Evolutionary conservation across 2,113 vertebrate species (phyloP).

Genomic region (Kobus ellipsiprymnus): DNA sequence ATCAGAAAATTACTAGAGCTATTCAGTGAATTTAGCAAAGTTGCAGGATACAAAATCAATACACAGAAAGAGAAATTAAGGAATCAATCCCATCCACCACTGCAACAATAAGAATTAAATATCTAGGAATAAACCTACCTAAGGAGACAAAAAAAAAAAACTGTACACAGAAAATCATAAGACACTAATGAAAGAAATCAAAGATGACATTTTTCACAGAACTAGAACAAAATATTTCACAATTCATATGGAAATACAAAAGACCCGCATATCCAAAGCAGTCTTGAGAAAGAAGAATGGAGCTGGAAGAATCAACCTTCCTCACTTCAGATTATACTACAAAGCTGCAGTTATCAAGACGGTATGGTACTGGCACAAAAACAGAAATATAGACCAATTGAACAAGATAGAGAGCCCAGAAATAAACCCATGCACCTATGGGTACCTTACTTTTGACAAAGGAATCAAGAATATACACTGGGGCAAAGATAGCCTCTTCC

Average conservation of each 20-base stretch:
- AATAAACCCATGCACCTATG: background rate
- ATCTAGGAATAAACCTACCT: background rate
- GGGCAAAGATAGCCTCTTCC: background rate
- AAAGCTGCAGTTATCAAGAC: background rate
- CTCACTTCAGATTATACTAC: background rate
- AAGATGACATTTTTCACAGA: background rate
- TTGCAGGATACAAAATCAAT: background rate
- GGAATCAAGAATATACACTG: background rate
- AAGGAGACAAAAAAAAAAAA: background rate
- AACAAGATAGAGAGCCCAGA: background rate
- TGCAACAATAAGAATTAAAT: background rate
- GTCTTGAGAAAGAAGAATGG: background rate
- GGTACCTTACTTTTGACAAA: background rate
- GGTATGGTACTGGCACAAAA: background rate
- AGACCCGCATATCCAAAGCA: background rate
- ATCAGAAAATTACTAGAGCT: background rate
- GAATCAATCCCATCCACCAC: background rate
- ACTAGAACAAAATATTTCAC: background rate
- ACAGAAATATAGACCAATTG: background rate
- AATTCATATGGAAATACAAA: background rate
- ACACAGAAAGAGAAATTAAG: background rate
- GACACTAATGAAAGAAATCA: background rate
- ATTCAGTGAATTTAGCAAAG: background rate
- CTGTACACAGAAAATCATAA: background rate
- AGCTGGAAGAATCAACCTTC: background rate